Evolutionary conservation across 2,113 vertebrate species (phyloP).

Genomic region (Monopterus albus): DNA sequence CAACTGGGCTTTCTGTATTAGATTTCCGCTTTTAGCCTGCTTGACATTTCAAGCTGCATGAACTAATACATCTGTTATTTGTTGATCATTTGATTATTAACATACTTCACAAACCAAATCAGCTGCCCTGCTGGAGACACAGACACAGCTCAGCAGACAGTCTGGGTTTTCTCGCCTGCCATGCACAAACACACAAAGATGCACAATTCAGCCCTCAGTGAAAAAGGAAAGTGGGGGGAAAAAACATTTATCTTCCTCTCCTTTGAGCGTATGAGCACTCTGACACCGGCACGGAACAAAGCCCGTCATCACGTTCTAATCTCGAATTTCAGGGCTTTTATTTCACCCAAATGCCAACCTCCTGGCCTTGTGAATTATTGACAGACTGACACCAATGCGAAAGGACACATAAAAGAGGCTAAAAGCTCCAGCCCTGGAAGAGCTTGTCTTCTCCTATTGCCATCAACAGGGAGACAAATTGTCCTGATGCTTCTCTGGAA

Average conservation of each 20-base stretch:
- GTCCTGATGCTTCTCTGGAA: constrained; percentile 61
- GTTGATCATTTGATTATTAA: constrained; percentile 90
- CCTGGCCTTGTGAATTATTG: constrained; percentile 83
- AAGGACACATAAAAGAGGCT: constrained; percentile 81
- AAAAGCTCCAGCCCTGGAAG: constrained; percentile 74
- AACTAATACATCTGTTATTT: constrained; percentile 90
- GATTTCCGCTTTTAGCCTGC: constrained; percentile 87
- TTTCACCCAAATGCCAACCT: constrained; percentile 79
- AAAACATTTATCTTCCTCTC: constrained; percentile 73
- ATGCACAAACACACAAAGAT: constrained; percentile 54
- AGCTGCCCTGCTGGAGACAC: constrained; percentile 83
- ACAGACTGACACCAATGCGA: constrained; percentile 81
- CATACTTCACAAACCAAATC: constrained; percentile 88
- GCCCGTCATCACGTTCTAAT: constrained; percentile 80
- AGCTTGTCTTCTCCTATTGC: constrained; percentile 77
- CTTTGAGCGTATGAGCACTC: constrained; percentile 71
- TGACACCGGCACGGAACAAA: constrained; percentile 77
- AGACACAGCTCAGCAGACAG: constrained; percentile 71
- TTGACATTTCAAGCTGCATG: constrained; percentile 89
- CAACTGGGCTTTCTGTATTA: constrained; percentile 86
- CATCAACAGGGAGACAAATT: constrained; percentile 64
- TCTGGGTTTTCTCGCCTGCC: constrained; percentile 54
- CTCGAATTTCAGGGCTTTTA: constrained; percentile 82
- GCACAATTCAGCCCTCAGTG: constrained; percentile 70
- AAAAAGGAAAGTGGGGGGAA: constrained; percentile 55